Evolutionary conservation across 2,113 vertebrate genomes (phyloP).

Genomic region (Diphyllodes magnificus): DNA sequence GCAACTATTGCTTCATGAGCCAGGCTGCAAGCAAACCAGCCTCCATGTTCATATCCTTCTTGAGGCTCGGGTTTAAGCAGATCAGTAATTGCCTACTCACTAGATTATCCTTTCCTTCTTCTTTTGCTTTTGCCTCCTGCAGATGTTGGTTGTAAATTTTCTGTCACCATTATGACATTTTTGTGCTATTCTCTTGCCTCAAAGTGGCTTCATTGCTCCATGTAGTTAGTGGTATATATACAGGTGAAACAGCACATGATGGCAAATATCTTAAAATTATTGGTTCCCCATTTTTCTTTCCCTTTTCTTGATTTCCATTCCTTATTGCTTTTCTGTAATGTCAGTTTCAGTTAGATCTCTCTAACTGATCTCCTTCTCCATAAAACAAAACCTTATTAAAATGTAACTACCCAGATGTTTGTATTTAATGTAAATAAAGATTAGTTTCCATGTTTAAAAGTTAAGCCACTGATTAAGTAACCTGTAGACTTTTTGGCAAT

Average conservation of each 20-base stretch:
- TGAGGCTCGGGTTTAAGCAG: neutral
- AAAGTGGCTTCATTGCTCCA: neutral
- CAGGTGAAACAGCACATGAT: neutral
- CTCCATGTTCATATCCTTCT: neutral
- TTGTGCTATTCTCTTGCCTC: neutral
- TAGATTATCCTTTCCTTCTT: neutral
- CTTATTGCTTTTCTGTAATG: neutral
- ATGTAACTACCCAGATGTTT: neutral
- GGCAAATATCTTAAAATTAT: neutral
- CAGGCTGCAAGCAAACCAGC: neutral
- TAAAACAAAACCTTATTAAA: neutral
- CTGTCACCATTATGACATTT: neutral
- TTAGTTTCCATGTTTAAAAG: neutral
- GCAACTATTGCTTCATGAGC: neutral
- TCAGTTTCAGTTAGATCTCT: neutral
- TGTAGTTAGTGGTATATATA: neutral
- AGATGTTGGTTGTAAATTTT: neutral
- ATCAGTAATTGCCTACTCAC: neutral
- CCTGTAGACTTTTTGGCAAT: neutral
- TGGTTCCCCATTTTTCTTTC: neutral
- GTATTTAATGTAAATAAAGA: neutral
- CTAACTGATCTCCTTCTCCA: neutral
- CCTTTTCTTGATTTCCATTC: neutral
- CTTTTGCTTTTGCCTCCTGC: neutral
- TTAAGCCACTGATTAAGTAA: neutral